These are phyloP conservation scores for Orussus abietinus DNA, from an alignment of 1,140 invertebrate species.

Conservation along the genomic window DNA sequence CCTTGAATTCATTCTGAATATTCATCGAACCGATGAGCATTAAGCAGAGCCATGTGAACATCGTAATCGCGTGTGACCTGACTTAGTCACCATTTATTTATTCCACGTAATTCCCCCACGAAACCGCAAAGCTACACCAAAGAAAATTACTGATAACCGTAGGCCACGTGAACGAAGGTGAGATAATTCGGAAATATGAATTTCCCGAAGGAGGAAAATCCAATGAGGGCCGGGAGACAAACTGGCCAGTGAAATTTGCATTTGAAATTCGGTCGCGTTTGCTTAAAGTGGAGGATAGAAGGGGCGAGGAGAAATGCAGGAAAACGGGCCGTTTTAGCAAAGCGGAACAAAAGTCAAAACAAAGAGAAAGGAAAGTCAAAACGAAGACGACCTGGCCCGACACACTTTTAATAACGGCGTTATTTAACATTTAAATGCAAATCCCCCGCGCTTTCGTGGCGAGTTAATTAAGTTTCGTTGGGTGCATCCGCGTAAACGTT, in stretches of 20 bases:
- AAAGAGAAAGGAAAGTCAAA: no score
- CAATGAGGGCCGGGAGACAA: no score
- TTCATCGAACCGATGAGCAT: slow-evolving; percentile 26
- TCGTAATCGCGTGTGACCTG: no score
- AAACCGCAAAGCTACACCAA: no score
- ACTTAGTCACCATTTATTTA: no score
- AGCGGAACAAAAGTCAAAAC: neutral
- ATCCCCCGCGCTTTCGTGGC: slow-evolving; percentile 29
- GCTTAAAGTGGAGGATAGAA: slow-evolving; percentile 20
- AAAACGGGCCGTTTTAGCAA: no score
- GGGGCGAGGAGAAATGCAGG: slow-evolving; percentile 21
- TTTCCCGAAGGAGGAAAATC: no score
- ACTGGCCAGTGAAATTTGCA: slow-evolving; percentile 32
- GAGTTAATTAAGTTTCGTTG: slow-evolving; percentile 33
- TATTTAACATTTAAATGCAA: slow-evolving; percentile 38
- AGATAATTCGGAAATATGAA: no score
- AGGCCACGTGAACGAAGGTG: no score
- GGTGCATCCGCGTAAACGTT: slow-evolving; percentile 15
- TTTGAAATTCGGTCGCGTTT: slow-evolving; percentile 27
- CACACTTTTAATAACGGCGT: slow-evolving; percentile 13
- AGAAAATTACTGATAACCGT: no score
- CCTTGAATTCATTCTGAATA: slow-evolving; percentile 35
- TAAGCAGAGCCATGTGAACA: slow-evolving; percentile 15
- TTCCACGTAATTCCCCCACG: no score
- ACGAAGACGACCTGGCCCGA: no score